phyloP scores from a whole-genome alignment of 2,113 vertebrate genomes.

The Oryzias woworae region DNA sequence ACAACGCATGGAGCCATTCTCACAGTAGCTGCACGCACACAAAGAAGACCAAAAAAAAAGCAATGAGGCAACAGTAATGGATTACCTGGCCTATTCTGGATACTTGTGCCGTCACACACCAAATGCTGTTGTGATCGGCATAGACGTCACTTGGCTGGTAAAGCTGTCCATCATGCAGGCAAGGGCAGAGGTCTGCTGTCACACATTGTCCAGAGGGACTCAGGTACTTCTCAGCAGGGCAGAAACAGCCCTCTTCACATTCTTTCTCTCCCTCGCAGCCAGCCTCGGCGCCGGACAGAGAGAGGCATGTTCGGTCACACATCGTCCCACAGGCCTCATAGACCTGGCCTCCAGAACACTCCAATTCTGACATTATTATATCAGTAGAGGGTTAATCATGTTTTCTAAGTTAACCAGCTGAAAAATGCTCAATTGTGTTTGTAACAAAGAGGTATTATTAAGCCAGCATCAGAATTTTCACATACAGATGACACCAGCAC shows the following conservation, averaged over 20 bases:
- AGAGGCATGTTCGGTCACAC: constrained; percentile 88
- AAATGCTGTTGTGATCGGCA: constrained; percentile 87
- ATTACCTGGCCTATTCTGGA: not conserved
- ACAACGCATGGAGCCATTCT: constrained; percentile 69
- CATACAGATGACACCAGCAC: not conserved
- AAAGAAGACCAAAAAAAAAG: not conserved
- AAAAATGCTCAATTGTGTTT: too few relatives aligned
- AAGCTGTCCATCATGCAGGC: constrained; percentile 90
- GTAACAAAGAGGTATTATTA: not conserved
- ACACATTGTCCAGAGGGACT: constrained; percentile 85
- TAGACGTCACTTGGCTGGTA: constrained; percentile 91
- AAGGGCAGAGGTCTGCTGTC: constrained; percentile 83
- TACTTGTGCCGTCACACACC: constrained; percentile 75
- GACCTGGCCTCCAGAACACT: constrained; percentile 82
- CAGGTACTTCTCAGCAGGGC: constrained; percentile 82
- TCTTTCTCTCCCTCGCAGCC: constrained; percentile 76
- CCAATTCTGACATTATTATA: constrained; percentile 76
- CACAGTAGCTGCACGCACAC: constrained; percentile 62
- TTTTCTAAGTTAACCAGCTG: not conserved
- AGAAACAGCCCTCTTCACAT: constrained; percentile 94
- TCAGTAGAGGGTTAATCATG: constrained; percentile 1
- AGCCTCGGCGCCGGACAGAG: constrained; percentile 84
- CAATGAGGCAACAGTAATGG: not conserved
- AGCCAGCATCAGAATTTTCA: not conserved
- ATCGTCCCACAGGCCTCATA: constrained; percentile 84